phyloP scores from a whole-genome alignment of 2,888 invertebrate genomes.

The Apodemia mormo region DNA sequence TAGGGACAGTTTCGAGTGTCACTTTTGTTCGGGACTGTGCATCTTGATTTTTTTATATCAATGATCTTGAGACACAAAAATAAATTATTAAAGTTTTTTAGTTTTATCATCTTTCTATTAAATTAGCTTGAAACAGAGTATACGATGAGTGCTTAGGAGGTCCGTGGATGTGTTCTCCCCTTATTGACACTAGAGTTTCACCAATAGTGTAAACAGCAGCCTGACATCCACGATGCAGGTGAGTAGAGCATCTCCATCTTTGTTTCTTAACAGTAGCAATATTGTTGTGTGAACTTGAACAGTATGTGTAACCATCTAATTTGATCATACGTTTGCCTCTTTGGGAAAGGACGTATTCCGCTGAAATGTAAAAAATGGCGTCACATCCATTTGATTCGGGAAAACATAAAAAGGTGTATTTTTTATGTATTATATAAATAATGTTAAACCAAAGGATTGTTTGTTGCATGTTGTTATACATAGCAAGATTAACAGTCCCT shows the following conservation, averaged over 20 bases:
- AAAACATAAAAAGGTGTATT: no score
- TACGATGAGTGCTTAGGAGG: slow-evolving; percentile 2
- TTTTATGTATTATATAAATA: no score
- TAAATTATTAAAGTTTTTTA: no score
- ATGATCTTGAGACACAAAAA: no score
- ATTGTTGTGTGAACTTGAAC: neutral
- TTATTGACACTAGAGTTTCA: slow-evolving; percentile 23
- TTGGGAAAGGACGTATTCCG: slow-evolving; percentile 14
- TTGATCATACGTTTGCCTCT: slow-evolving; percentile 27
- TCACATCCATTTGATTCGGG: neutral
- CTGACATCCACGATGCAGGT: slow-evolving; percentile 24
- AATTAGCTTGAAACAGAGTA: neutral
- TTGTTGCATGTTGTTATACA: no score
- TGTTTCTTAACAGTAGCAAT: neutral
- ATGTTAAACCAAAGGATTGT: no score
- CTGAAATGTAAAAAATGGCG: neutral
- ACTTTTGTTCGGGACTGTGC: no score
- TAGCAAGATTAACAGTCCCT: no score
- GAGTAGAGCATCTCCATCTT: slow-evolving; percentile 28
- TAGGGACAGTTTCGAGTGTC: no score
- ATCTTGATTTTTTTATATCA: no score
- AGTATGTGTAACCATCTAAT: slow-evolving; percentile 24
- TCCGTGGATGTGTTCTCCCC: slow-evolving; percentile 25
- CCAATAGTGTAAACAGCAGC: slow-evolving; percentile 26
- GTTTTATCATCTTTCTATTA: neutral